A percentile compares a stretch with the other conserved stretches of the same genome.
Evolutionary conservation across 2,797 vertebrate species (phyloP).

Genomic region (Lutjanus argentimaculatus): DNA sequence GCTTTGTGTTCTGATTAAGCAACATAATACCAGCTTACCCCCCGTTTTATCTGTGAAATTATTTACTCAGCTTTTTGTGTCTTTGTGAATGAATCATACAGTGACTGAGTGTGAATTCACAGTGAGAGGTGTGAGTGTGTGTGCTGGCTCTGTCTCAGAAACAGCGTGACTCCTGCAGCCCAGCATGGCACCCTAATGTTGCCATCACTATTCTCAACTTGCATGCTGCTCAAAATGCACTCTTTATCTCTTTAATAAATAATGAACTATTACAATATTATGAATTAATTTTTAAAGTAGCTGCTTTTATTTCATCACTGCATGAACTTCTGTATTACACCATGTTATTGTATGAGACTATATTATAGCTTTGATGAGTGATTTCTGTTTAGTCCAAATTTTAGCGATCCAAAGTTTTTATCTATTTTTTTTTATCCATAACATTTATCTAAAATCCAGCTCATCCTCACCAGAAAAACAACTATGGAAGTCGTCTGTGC

Average conservation of each 20-base stretch:
- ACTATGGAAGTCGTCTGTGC: too few species aligned
- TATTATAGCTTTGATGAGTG: too few species aligned
- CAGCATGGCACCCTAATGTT: not conserved
- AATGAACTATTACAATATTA: not conserved
- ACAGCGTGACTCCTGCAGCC: constrained; percentile 15
- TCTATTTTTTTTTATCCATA: too few species aligned
- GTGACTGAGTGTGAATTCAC: constrained; percentile 1
- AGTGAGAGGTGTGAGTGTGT: constrained; percentile 7
- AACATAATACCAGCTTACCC: not conserved
- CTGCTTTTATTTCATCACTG: too few species aligned
- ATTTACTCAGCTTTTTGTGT: constrained; percentile 4
- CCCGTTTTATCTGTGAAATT: not conserved
- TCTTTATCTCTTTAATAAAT: not conserved
- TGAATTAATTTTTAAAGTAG: not conserved
- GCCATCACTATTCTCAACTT: not conserved
- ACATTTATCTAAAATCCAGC: not conserved
- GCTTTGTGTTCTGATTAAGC: not conserved
- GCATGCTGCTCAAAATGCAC: not conserved
- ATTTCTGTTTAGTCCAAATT: not conserved
- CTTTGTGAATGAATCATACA: constrained; percentile 22
- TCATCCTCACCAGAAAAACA: too few species aligned
- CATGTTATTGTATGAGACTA: not conserved
- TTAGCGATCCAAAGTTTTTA: too few species aligned
- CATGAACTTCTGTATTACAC: not conserved
- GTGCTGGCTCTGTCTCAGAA: constrained; percentile 12